Evolutionary conservation across 1,140 invertebrate genomes (phyloP).

Genomic region (Apocrypta bakeri): DNA sequence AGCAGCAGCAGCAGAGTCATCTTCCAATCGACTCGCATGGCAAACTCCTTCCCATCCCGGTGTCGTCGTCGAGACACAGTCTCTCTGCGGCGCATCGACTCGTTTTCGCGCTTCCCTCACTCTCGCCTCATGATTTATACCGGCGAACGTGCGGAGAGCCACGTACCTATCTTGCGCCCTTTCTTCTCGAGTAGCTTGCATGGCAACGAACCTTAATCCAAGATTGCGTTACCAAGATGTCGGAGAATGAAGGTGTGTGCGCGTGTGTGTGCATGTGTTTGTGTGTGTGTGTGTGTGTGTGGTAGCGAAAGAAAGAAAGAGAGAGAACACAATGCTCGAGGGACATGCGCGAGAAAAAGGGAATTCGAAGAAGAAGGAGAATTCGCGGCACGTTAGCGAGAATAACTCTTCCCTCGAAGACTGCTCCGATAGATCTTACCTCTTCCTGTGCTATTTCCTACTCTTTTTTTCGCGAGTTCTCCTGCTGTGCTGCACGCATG

Average conservation of each 20-base stretch:
- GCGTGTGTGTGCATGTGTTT: too few relatives aligned
- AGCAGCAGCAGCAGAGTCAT: not conserved
- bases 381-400: conserved; percentile 39
- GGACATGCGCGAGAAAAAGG: not conserved
- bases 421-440: conserved; percentile 4
- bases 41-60: not conserved
- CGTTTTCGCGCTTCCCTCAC: not conserved
- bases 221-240: conserved; percentile 40
- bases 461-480: conserved; percentile 1
- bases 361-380: conserved; percentile 9
- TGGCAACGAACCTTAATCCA: conserved; percentile 45
- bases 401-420: conserved; percentile 28
- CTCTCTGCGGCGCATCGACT: not conserved
- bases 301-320: not conserved
- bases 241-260: too few relatives aligned
- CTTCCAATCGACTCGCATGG: conserved; percentile 7
- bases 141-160: conserved; percentile 15
- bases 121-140: conserved; percentile 39
- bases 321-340: conserved; percentile 12
- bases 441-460: not conserved
- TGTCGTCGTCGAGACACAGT: not conserved
- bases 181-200: not conserved
- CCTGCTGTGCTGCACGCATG: not conserved
- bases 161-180: not conserved
- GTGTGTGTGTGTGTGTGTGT: too few relatives aligned